Evolutionary conservation across 2,113 vertebrate genomes (phyloP).

Genomic region (Cottus gobio): DNA sequence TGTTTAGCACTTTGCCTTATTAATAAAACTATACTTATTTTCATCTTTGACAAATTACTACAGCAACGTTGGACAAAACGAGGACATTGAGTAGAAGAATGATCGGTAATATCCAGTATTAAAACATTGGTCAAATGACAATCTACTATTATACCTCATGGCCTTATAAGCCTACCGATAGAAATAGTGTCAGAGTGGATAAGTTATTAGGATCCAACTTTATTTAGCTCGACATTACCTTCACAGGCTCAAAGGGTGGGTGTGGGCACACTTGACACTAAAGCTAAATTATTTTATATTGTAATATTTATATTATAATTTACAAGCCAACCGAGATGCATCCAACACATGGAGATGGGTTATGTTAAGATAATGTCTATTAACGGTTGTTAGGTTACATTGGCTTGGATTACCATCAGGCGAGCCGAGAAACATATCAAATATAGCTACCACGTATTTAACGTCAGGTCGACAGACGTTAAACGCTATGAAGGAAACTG

Average conservation of each 20-base stretch:
- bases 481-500: slow-evolving; percentile 22
- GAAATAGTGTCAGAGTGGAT: background rate
- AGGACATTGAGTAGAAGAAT: background rate
- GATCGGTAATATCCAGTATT: background rate
- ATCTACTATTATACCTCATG: background rate
- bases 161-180: background rate
- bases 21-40: background rate
- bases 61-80: background rate
- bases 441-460: slow-evolving; percentile 11
- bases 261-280: background rate
- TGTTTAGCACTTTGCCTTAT: background rate
- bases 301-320: slow-evolving; percentile 7
- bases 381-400: background rate
- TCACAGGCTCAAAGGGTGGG: background rate
- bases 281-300: background rate
- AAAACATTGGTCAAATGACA: slow-evolving; percentile 24
- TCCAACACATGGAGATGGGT: background rate
- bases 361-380: background rate
- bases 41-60: too few species aligned
- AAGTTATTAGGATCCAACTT: slow-evolving; percentile 19
- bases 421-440: background rate
- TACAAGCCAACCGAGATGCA: background rate
- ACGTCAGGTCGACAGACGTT: slow-evolving; percentile 1
- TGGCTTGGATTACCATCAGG: background rate
- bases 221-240: slow-evolving; percentile 1